Evolutionary conservation across 2,113 vertebrate genomes (phyloP).

Genomic region (Machaerirhynchus nigripectus): DNA sequence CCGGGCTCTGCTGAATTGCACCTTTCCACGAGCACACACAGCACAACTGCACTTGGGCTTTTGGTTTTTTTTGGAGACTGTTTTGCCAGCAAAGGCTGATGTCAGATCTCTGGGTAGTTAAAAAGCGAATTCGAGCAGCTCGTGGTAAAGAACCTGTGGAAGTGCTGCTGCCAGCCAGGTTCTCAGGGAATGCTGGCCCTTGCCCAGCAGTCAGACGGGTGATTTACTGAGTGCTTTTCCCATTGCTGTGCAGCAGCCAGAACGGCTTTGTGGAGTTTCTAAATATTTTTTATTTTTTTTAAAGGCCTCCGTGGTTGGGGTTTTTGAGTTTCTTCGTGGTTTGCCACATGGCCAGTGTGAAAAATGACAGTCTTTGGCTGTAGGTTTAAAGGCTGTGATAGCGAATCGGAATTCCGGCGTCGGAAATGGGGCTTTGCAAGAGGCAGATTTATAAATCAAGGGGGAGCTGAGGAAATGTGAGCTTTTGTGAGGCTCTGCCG

Average conservation of each 20-base stretch:
- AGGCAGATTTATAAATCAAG: not conserved
- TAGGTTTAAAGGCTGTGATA: not conserved
- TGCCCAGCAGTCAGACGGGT: not conserved
- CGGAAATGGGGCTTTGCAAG: not conserved
- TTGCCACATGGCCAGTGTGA: not conserved
- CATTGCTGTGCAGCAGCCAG: not conserved
- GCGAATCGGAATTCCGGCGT: not conserved
- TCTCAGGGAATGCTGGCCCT: constrained; percentile 36
- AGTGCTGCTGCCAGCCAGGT: constrained; percentile 1
- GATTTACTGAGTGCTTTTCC: constrained; percentile 21
- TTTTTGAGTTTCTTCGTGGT: not conserved
- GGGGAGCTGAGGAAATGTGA: not conserved
- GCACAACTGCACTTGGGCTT: not conserved
- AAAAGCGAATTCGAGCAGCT: constrained; percentile 12
- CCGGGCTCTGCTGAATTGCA: not conserved
- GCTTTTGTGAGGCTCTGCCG: not conserved
- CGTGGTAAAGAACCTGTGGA: constrained; percentile 26
- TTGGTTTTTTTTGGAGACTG: not conserved
- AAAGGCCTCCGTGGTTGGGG: not conserved
- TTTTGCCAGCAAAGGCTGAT: constrained; percentile 42
- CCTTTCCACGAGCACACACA: accelerated
- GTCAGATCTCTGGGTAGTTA: constrained; percentile 14
- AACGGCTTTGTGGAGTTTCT: not conserved
- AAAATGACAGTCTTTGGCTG: not conserved
- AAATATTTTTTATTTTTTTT: not conserved